phyloP scores from a whole-genome alignment of 2,888 invertebrate species.

The Andricus quercusramuli region DNA sequence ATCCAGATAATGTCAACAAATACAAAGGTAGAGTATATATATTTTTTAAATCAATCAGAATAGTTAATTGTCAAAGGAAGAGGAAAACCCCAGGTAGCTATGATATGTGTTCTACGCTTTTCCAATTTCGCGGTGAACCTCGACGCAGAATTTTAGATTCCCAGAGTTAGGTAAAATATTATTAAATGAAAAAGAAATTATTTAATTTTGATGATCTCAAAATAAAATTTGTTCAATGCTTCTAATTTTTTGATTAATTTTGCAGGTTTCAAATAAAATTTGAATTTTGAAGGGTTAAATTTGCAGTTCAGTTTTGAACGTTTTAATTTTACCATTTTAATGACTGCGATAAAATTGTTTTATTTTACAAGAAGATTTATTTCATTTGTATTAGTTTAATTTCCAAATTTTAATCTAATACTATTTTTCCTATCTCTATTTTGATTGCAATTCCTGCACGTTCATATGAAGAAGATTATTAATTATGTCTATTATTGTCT shows the following conservation, averaged over 20 bases:
- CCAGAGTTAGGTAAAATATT: background rate
- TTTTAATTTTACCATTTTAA: no score
- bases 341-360: no score
- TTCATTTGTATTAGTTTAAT: no score
- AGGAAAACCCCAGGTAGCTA: background rate
- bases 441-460: slow-evolving; percentile 10
- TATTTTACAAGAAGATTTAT: no score
- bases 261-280: background rate
- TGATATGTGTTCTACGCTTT: background rate
- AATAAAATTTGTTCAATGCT: no score
- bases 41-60: background rate
- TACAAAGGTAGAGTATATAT: slow-evolving; percentile 85
- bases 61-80: background rate
- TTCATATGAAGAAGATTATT: background rate
- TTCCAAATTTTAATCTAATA: slow-evolving; percentile 44
- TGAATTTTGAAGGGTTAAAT: background rate
- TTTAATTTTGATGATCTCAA: no score
- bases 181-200: no score
- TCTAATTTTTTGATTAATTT: no score
- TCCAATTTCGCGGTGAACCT: no score
- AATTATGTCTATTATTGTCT: slow-evolving; percentile 11
- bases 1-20: slow-evolving; percentile 89
- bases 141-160: no score
- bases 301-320: no score
- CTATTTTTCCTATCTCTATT: slow-evolving; percentile 42